Evolutionary conservation across 2,888 invertebrate species (phyloP), one percentile per base, ranked within the genome.

Genomic region (Hipparchia semele): DNA sequence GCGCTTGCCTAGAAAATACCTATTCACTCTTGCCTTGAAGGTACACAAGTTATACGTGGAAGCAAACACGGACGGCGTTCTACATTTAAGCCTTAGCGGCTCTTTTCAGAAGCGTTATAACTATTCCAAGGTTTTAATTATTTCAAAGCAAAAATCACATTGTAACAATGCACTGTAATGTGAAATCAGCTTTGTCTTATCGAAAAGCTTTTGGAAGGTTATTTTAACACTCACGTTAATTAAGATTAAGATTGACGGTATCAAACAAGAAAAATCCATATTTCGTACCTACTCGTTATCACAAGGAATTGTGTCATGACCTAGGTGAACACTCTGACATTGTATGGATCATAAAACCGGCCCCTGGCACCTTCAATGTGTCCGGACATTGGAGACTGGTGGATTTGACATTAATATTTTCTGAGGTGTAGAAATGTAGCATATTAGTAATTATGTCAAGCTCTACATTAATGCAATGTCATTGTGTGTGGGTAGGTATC

Each of bases 291-390:
- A 56, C n/a, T 54, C 12, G 10, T 9, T 62, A 13, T 62, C 61
- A 62, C 13, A 13, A 62, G 13, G 9, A 62, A 49, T 62, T 62
- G 62, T 62, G 23, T 65, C 64, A 65, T 62, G 75, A 75, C 67
- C 70, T 70, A 71, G 59, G 39, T 54, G 39, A 62, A 56, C n/a
- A 61, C 53, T 70, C 67, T 72, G 76, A 68, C 72, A 74, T 74
- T 72, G 72, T 46, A 65, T 39, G 64, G 64, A 33, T 65, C 64
- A 53, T 65, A 53, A 65, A 65, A 65, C 64, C 33, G 64, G 33
- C 64, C 53, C 49, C 23, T 64, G 64, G 64, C 64, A 64, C 13
- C 23, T 46, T 13, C 8, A 65, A 53, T 51, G 51, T 53, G 51
- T 7, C 62, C 46, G 13, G n/a, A 49, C 8, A 13, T 45, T 45